Base-by-base conservation (phyloP, 2,888 invertebrate species). In the Dermolepida albohirtum region DNA sequence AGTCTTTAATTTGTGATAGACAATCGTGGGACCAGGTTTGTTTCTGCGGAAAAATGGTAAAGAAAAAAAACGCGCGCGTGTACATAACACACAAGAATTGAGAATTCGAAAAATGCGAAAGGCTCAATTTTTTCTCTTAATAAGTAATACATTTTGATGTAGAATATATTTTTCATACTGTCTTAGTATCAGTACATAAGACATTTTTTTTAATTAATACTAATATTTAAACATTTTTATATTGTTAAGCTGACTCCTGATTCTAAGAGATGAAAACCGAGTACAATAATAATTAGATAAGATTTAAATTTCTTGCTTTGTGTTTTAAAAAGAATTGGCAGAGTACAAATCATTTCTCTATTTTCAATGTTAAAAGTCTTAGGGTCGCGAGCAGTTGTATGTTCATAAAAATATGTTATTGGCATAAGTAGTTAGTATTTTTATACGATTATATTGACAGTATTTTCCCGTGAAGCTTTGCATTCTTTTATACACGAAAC, bases 391-490 rank as follows among this genome's bases (percentile, higher is more conserved):
- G 59, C 59, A 59, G 57, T 59, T 22, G 47, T 57, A 57, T 57
- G 43, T 57, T 57, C 8, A 27, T 41, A 43, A 29, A 52, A 43
- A 57, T 59, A 59, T 47, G 12, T 49, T 57, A 66, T 57, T 66
- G 57, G 66, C 66, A 55, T 54, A 57, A 39, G 55, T 66, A 66
- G 66, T 59, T 66, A 66, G 66, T 72, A 69, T 76, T 77, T 76
- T 76, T 71, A 74, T 74, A 72, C 72, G 74, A 70, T 71, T 67
- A 71, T 70, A 68, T 59, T 59, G 44, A 72, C 72, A 74, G 73
- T 74, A 74, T 73, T 66, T 68, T 71, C 71, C 29, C 44, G 59
- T 72, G 68, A 71, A 69, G 72, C 71, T 72, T 72, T 72, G 72
- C 71, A 73, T 74, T 75, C 74, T 71, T 59, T 47, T 74, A 74